Conservation (phyloP, 2,888 invertebrate genomes). For the Drosophila peninsularis region DNA sequence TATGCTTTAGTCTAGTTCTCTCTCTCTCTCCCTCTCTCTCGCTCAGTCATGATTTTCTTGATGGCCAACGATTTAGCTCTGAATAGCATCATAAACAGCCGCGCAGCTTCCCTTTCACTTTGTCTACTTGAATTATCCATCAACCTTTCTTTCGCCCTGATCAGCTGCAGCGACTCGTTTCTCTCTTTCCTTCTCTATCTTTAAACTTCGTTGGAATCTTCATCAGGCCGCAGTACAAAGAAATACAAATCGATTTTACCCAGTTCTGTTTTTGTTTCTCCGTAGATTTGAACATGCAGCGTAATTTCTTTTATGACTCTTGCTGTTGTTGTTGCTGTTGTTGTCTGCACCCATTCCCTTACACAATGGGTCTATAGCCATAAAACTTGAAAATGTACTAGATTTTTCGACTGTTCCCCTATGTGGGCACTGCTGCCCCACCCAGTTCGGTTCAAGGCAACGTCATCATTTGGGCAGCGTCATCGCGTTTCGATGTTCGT, state of each 20-base stretch:
- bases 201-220: slow-evolving; percentile 41
- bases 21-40: not conserved
- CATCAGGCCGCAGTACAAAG: slow-evolving; percentile 40
- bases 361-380: slow-evolving; percentile 33
- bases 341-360: slow-evolving; percentile 18
- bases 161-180: slow-evolving; percentile 21
- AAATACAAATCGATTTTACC: slow-evolving; percentile 74
- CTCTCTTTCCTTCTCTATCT: not conserved
- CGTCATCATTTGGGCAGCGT: slow-evolving; percentile 36
- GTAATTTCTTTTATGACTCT: slow-evolving; percentile 70
- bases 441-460: slow-evolving; percentile 19
- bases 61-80: slow-evolving; percentile 30
- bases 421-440: slow-evolving; percentile 23
- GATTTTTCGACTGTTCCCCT: slow-evolving; percentile 25
- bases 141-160: slow-evolving; percentile 27
- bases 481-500: slow-evolving; percentile 27
- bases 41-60: slow-evolving; percentile 37
- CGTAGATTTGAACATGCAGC: slow-evolving; percentile 55
- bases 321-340: slow-evolving; percentile 24
- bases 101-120: slow-evolving; percentile 41
- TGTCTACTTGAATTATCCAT: slow-evolving; percentile 34
- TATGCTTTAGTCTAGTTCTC: no score
- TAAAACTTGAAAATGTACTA: slow-evolving; percentile 63
- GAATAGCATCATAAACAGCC: slow-evolving; percentile 9
- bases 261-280: slow-evolving; percentile 40